phyloP scores from a whole-genome alignment of 2,113 vertebrate species.

The Gymnobelideus leadbeateri region DNA sequence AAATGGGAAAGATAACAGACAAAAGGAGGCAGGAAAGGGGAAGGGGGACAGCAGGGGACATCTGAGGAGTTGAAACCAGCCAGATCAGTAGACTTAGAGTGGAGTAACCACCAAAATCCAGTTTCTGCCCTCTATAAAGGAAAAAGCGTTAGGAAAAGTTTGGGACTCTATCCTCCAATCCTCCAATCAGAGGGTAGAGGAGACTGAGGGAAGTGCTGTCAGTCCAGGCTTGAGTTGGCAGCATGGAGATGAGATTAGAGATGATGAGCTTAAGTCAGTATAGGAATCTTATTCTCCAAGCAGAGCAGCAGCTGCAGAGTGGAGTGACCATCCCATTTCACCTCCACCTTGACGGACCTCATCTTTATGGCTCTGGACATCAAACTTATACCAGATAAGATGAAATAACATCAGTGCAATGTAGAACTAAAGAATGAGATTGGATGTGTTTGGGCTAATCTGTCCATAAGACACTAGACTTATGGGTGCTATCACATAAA shows the following conservation, averaged over 20 bases:
- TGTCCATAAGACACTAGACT: background rate
- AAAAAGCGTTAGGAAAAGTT: background rate
- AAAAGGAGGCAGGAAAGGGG: background rate
- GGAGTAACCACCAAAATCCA: background rate
- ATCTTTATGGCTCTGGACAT: background rate
- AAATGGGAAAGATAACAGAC: background rate
- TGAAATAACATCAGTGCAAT: background rate
- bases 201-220: background rate
- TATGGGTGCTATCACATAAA: background rate
- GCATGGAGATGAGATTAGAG: background rate
- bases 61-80: background rate
- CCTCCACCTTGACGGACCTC: background rate
- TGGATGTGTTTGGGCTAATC: background rate
- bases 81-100: background rate
- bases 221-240: background rate
- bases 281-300: background rate
- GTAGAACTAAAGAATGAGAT: background rate
- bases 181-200: background rate
- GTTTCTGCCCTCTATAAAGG: background rate
- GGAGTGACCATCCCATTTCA: background rate
- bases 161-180: background rate
- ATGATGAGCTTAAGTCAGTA: background rate
- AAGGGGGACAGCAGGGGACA: background rate
- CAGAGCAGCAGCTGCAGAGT: background rate
- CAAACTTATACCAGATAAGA: background rate